Evolutionary conservation across 2,113 vertebrate genomes (phyloP), one percentile per base, ranked within the genome.

Genomic region (Thymallus thymallus): DNA sequence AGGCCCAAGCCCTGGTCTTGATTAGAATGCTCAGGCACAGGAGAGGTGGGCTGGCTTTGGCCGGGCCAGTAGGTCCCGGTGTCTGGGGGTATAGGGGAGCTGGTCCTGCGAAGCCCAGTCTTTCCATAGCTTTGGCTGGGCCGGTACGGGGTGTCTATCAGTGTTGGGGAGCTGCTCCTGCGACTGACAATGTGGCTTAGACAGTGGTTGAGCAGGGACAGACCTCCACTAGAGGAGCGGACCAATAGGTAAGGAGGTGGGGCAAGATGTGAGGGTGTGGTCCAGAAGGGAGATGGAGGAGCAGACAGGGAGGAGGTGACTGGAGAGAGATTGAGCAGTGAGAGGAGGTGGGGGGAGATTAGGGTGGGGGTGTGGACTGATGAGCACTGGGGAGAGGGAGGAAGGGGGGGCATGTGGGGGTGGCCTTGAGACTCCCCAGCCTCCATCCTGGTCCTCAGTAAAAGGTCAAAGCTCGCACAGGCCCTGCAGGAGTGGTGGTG

Each of bases 151-250:
- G 41, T 76, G 45, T 84, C 80, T 6, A 69, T 76, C 35, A 84
- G 75, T 22, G 82, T 78, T 9, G 86, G 87, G 30, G 85, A 89
- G 62, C 82, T 78, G 51, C 80, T 90, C 69, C 90, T 91, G 73
- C 81, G 88, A 58, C 60, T 77, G 79, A 91, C 80, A 45, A 88
- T 84, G 60, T 87, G 82, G 51, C 89, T 85, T 48, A 94, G 86
- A 79, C 86, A 88, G 70, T 87, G 85, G 71, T 71, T 75, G 18
- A 92, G 91, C 18, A 89, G 80, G 72, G 72, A 80, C 56, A 94
- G 83, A 76, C 91, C 87, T 72, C 13, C 30, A 3, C 56, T 51
- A 5, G 80, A 30, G 24, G 78, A 73, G 32, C 30, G 13, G 51
- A 30, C 20, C 62, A 63, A 45, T 24, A 24, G 24, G 9, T 77